Evolutionary conservation across 2,113 vertebrate genomes (phyloP), one percentile per base, ranked within the genome.

Genomic region (Nettapus auritus): DNA sequence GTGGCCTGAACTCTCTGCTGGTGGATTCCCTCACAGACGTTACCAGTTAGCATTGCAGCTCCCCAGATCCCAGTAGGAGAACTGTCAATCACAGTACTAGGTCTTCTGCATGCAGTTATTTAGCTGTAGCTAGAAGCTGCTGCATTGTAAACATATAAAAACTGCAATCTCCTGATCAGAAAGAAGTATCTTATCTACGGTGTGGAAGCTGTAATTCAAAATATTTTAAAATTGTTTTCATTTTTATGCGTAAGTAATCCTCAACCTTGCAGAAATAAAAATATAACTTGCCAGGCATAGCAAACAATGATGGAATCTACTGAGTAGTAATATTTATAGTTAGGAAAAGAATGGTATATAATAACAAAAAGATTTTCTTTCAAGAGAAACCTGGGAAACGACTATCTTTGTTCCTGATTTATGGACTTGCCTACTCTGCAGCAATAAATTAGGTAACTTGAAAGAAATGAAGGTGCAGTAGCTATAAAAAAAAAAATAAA

Each of bases 401-500:
- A 13, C n/a, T 60, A 21, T 3, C 33, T 63, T 88, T 55, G 28
- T 69, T 93, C 76, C 50, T 88, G 42, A 71, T 88, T 78, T 78
- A 90, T 19, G 34, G 48, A 29, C 52, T 53, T 84, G 8, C 11
- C 34, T 78, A 44, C 16, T 33, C 8, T 33, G 68, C 2, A 75
- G 42, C 34, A 92, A 88, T 93, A 94, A 86, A 93, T 91, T 78
- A 90, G 46, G 59, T 77, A 83, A 90, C 64, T 22, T 82, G 59
- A 80, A 94, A 55, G 64, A 83, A 70, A 85, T 33, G n/a, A 70
- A 92, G 52, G 64, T 3, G 2, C 52, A 56, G 52, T 77, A 56
- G n/a, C 68, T 93, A n/a, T 94, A 90, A 92, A 93, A 70, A 76
- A 86, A 52, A n/a, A n/a, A n/a, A n/a, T n/a, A n/a, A n/a, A n/a